Percentiles rank a stretch among this genome's conserved stretches.
These are phyloP conservation scores for Hiodon alosoides DNA, from an alignment of 2,113 vertebrate species.

Conservation along the genomic window DNA sequence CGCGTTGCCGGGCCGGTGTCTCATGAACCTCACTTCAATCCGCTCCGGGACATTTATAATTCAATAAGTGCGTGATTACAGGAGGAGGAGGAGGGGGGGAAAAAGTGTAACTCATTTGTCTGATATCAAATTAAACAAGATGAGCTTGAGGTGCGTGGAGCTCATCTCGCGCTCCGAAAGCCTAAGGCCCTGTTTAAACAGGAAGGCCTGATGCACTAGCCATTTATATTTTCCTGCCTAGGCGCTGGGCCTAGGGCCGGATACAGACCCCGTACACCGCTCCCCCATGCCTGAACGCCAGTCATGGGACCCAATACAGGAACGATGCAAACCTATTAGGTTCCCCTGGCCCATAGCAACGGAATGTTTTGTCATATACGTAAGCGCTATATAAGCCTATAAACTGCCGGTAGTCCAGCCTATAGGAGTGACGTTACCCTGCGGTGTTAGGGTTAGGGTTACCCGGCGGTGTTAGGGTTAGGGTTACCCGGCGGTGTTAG, in stretches of 20 bases:
- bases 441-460: too few relatives aligned
- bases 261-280: neutral
- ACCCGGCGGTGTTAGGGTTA: too few relatives aligned
- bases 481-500: too few relatives aligned
- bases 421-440: neutral
- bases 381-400: constrained; percentile 47
- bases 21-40: constrained; percentile 2
- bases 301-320: constrained; percentile 8
- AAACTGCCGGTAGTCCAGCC: constrained; percentile 29
- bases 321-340: constrained; percentile 30
- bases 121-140: neutral
- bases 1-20: neutral
- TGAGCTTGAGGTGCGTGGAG: neutral
- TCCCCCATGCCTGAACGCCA: neutral
- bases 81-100: neutral
- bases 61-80: constrained; percentile 3
- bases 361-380: constrained; percentile 40
- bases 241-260: neutral
- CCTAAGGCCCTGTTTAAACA: neutral
- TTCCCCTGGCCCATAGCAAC: constrained; percentile 36
- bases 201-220: neutral
- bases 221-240: neutral
- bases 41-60: constrained; percentile 2
- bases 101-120: constrained; percentile 1
- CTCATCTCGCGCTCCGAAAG: neutral